Evolutionary conservation across 2,113 vertebrate species (phyloP), one percentile per base, ranked within the genome.

Genomic region (Eclectus roratus): DNA sequence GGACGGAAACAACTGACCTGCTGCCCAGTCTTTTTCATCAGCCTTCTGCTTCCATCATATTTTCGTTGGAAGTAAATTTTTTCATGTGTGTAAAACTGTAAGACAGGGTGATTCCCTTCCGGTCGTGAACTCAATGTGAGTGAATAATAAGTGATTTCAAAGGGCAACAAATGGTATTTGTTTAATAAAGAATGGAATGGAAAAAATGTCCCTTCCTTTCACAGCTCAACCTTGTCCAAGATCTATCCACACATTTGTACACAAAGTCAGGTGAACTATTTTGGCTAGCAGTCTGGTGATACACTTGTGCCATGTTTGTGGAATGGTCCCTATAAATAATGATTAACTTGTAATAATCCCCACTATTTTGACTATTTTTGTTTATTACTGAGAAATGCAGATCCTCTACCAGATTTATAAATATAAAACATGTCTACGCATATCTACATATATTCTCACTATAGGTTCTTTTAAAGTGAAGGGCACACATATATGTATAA

Each of bases 291-390:
- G 9, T 16, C 47, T n/a, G 35, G 46, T 80, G 41, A 73, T 46
- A 21, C 2, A 81, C 17, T 17, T 73, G 28, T 29, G 35, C 13
- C 43, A 7, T 27, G 11, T 63, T 83, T 94, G n/a, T 80, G 41
- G 77, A 94, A 74, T 31, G 7, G 9, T 70, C 35, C 31, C 76
- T 50, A 35, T 5, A 13, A 86, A 80, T 4, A 72, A 15, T 55
- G 80, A 84, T 46, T 80, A 80, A 68, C 9, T 61, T 41, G 12
- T 7, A 53, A 28, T 11, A 58, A 69, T 17, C 0, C 0, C 0
- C 35, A 37, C 7, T n/a, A 27, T 17, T 64, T 68, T 73, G 43
- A 71, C 13, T 84, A 37, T 33, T 80, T 63, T 64, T 4, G 6
- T 60, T 82, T 71, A 31, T 25, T 74, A 33, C 15, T 71, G 20